Percentiles rank a stretch among this genome's conserved stretches.
Evolutionary conservation across 2,888 invertebrate genomes (phyloP).

Genomic region (Automeris io): DNA sequence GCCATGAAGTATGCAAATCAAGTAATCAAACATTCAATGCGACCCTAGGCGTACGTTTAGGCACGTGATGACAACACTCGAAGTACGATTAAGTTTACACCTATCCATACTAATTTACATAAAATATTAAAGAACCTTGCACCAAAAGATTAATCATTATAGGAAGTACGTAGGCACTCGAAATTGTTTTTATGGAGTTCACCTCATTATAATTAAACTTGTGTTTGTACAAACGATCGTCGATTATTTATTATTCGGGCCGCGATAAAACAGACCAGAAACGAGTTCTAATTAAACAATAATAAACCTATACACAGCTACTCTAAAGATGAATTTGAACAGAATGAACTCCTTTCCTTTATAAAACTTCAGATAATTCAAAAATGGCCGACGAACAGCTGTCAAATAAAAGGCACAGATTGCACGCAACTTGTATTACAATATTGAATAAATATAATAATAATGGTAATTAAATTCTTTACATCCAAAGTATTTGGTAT

Average conservation of each 20-base stretch:
- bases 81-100: conserved; percentile 42
- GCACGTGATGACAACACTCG: conserved; percentile 52
- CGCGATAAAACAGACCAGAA: conserved; percentile 10
- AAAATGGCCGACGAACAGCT: conserved; percentile 56
- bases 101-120: conserved; percentile 62
- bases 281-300: conserved; percentile 20
- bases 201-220: conserved; percentile 30
- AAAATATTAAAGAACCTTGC: conserved; percentile 65
- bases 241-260: conserved; percentile 22
- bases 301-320: conserved; percentile 18
- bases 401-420: conserved; percentile 29
- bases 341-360: conserved; percentile 16
- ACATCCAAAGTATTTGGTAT: too few relatives aligned
- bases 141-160: conserved; percentile 62
- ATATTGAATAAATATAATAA: conserved; percentile 2
- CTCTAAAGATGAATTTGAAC: conserved; percentile 17
- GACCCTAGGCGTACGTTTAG: conserved; percentile 33
- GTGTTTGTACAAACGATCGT: conserved; percentile 16
- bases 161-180: conserved; percentile 66
- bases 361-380: conserved; percentile 22
- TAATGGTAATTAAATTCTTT: too few relatives aligned
- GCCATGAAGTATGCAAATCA: conserved; percentile 34
- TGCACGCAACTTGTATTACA: conserved; percentile 8
- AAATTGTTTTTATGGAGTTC: conserved; percentile 54
- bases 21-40: conserved; percentile 23